phyloP scores from a whole-genome alignment of 2,113 vertebrate species.

The Struthidea cinerea region DNA sequence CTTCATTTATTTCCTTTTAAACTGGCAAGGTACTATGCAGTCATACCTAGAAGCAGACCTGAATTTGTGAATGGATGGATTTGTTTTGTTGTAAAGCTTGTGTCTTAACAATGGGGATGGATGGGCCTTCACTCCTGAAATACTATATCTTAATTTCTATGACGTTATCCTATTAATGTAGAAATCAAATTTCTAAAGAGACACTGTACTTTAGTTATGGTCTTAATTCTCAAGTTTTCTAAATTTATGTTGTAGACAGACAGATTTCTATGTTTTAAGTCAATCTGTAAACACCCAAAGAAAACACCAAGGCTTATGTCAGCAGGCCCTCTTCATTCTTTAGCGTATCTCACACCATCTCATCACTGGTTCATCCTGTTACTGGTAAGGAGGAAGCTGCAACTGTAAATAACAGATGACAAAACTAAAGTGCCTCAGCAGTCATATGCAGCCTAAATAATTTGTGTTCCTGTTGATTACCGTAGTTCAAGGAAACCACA shows the following conservation, averaged over 20 bases:
- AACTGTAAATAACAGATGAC: not conserved
- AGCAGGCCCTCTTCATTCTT: not conserved
- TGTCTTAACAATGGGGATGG: not conserved
- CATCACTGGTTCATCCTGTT: not conserved
- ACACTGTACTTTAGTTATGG: not conserved
- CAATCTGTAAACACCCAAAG: not conserved
- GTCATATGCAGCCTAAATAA: not conserved
- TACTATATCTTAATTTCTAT: not conserved
- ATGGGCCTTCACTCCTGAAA: not conserved
- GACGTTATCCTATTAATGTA: not conserved
- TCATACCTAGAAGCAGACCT: not conserved
- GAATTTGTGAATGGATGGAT: not conserved
- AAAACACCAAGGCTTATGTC: not conserved
- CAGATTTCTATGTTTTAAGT: not conserved
- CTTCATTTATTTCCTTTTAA: not conserved
- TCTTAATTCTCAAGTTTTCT: not conserved
- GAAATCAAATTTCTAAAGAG: not conserved
- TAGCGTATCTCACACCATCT: not conserved
- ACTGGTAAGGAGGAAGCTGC: not conserved
- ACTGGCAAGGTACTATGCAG: not conserved
- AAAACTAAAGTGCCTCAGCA: not conserved
- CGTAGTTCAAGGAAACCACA: not conserved
- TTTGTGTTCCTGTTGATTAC: not conserved
- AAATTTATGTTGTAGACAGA: not conserved
- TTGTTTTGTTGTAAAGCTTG: not conserved